phyloP scores from a whole-genome alignment of 2,113 vertebrate species.

The Leptobrachium ailaonicum region DNA sequence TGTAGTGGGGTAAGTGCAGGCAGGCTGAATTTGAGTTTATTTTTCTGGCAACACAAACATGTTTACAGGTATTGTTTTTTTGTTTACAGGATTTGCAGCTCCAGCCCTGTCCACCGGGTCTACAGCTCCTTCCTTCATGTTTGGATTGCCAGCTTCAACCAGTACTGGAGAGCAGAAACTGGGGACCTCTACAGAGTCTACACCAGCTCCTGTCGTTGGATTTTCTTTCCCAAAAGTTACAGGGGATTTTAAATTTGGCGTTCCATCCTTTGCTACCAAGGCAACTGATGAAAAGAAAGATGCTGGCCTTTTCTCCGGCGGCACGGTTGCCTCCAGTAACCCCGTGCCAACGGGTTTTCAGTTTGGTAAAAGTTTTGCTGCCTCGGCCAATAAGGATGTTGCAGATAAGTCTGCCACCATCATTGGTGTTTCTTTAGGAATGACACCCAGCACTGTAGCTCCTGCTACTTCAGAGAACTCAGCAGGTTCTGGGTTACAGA shows the following conservation, averaged over 20 bases:
- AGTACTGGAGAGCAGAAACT: slow-evolving; percentile 75
- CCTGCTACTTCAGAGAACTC: slow-evolving; percentile 64
- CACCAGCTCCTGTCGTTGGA: slow-evolving; percentile 57
- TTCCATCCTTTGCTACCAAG: slow-evolving; percentile 66
- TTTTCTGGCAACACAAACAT: no score
- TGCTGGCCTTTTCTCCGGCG: slow-evolving; percentile 52
- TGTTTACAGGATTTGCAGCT: slow-evolving; percentile 67
- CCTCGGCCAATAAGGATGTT: slow-evolving; percentile 39
- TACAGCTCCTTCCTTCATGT: slow-evolving; percentile 67
- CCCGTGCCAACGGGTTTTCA: slow-evolving; percentile 43
- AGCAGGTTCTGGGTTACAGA: slow-evolving; percentile 59
- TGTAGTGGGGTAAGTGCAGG: no score
- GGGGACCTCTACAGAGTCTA: slow-evolving; percentile 67
- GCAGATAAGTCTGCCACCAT: slow-evolving; percentile 49
- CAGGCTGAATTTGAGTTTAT: no score
- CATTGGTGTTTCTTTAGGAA: slow-evolving; percentile 74
- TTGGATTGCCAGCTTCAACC: slow-evolving; percentile 66
- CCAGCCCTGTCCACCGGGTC: slow-evolving; percentile 58
- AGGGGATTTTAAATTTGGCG: slow-evolving; percentile 71
- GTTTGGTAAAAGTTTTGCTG: slow-evolving; percentile 78
- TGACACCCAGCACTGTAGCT: slow-evolving; percentile 59
- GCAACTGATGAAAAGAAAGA: slow-evolving; percentile 74
- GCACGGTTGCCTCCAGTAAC: background rate
- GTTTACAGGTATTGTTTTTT: background rate
- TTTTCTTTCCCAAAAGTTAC: slow-evolving; percentile 67